Evolutionary conservation across 2,113 vertebrate species (phyloP).

Genomic region (Ammospiza caudacuta): DNA sequence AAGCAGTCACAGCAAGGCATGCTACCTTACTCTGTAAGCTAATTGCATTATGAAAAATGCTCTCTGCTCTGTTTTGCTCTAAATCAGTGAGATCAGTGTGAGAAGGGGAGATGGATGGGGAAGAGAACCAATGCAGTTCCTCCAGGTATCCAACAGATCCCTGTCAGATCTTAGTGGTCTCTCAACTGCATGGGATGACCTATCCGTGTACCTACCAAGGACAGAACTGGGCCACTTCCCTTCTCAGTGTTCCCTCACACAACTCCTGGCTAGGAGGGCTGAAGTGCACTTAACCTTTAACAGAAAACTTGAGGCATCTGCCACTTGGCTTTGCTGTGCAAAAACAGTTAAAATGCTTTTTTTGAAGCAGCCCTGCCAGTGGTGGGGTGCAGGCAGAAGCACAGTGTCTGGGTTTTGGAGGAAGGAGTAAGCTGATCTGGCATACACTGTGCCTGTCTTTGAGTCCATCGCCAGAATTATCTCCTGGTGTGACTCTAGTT

Average conservation of each 20-base stretch:
- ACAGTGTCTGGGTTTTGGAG: neutral
- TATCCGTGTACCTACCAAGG: neutral
- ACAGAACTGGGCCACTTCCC: neutral
- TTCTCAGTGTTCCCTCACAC: neutral
- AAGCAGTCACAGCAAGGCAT: neutral
- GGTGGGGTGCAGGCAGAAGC: neutral
- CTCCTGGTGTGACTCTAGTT: neutral
- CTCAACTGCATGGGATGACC: neutral
- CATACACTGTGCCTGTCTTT: neutral
- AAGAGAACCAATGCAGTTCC: fast-evolving
- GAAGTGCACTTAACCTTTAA: neutral
- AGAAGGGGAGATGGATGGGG: neutral
- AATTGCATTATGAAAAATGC: neutral
- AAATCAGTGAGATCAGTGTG: neutral
- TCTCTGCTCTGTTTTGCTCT: neutral
- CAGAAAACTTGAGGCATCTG: neutral
- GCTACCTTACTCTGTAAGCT: neutral
- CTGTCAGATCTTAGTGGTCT: neutral
- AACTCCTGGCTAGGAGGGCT: neutral
- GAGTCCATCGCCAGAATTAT: neutral
- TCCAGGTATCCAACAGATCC: neutral
- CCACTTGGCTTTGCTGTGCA: neutral
- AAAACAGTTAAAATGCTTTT: neutral
- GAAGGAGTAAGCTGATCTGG: neutral
- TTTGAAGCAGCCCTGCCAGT: neutral